A percentile compares a stretch with the other conserved stretches of the same genome.
These are phyloP conservation scores for Therioaphis trifolii DNA, from an alignment of 2,888 invertebrate species.

Conservation along the genomic window DNA sequence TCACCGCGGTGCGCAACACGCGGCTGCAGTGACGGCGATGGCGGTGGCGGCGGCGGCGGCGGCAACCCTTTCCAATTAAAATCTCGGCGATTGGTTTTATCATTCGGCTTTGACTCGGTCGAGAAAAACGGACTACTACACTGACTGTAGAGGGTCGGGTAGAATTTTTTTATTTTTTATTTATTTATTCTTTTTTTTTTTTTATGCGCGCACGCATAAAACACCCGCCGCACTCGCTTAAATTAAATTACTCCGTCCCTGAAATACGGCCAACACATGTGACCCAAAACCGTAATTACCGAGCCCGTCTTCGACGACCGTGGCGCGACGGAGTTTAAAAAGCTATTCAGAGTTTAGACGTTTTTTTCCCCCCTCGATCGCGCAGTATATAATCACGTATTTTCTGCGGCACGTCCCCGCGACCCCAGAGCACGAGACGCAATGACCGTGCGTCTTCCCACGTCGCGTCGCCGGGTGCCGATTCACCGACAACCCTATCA, in stretches of 20 bases:
- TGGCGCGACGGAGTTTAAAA: conserved; percentile 20
- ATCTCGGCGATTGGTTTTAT: conserved; percentile 61
- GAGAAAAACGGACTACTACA: conserved; percentile 5
- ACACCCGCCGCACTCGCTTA: conserved; percentile 34
- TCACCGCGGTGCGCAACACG: conserved; percentile 21
- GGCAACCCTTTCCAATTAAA: conserved; percentile 62
- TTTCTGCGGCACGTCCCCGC: background rate
- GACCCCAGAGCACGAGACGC: background rate
- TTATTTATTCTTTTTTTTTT: background rate
- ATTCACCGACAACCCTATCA: too few species aligned
- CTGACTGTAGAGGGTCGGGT: background rate
- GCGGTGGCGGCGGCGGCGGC: background rate
- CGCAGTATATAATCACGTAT: too few species aligned
- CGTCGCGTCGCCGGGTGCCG: too few species aligned
- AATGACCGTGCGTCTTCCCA: too few species aligned
- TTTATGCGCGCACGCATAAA: background rate
- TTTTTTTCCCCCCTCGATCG: too few species aligned
- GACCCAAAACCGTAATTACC: conserved; percentile 55
- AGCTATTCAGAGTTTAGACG: background rate
- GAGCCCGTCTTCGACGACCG: conserved; percentile 12
- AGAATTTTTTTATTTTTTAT: background rate
- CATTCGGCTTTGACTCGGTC: conserved; percentile 51
- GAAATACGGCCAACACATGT: conserved; percentile 52
- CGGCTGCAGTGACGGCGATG: too few species aligned
- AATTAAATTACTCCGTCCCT: conserved; percentile 49